Base-by-base conservation (phyloP, 2,888 invertebrate species). In the Polydrusus pterygomalis region DNA sequence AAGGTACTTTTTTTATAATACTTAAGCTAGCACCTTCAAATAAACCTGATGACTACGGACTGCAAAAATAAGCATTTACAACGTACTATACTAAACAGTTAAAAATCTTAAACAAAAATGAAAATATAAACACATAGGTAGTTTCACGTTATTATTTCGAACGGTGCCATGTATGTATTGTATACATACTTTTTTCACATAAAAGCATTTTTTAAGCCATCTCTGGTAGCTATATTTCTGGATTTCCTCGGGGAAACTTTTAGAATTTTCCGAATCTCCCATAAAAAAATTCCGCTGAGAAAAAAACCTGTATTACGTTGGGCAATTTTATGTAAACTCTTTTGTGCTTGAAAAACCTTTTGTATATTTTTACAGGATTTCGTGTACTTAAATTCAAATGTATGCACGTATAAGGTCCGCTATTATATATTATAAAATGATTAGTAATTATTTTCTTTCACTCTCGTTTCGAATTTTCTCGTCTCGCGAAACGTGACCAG, bases 171-270 rank as follows among this genome's bases (percentile, higher is more conserved):
- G n/a, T n/a, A n/a, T n/a, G n/a, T n/a, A n/a, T n/a, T n/a, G n/a
- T n/a, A n/a, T n/a, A n/a, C n/a, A n/a, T n/a, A 51, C 11, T 2
- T 51, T 51, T 20, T 51, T 34, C 8, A n/a, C 30, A 34, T 34
- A 34, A 34, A 11, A 56, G 34, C 56, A 34, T 56, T 56, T 56
- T 49, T 56, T 56, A 34, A 56, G n/a, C 34, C 9, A 15, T 56
- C n/a, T 34, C 34, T 13, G 11, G 8, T 15, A n/a, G n/a, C n/a
- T n/a, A 56, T 15, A 56, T 38, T 9, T 51, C 30, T 13, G 51
- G 51, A 70, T 63, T 63, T 63, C 70, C 70, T 70, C 2, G 13
- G 70, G 70, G 63, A 63, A 63, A 70, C 63, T 70, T 70, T 63
- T 20, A 38, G 62, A 70, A 70, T 70, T 63, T 70, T 63, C 63